phyloP scores from a whole-genome alignment of 2,888 invertebrate species.

The Eupithecia inturbata region DNA sequence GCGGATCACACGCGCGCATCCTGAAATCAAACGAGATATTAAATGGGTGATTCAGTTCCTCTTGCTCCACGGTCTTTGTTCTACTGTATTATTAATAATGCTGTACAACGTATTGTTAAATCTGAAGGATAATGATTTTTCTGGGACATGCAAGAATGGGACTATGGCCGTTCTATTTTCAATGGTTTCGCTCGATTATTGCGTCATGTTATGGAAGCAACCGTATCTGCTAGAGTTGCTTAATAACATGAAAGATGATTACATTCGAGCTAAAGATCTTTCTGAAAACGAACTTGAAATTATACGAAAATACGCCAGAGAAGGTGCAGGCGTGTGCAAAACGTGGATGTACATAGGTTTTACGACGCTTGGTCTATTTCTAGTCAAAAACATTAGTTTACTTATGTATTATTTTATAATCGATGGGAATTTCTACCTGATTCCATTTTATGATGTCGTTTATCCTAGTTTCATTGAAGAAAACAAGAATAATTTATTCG shows the following conservation, averaged over 20 bases:
- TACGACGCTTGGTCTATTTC: not conserved
- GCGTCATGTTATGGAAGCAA: conserved; percentile 19
- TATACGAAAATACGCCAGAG: conserved; percentile 14
- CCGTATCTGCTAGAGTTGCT: conserved; percentile 16
- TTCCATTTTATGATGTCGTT: conserved; percentile 30
- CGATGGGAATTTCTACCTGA: conserved; percentile 24
- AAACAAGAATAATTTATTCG: conserved; percentile 18
- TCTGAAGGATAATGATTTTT: conserved; percentile 17
- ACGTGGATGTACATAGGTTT: conserved; percentile 14
- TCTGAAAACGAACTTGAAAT: conserved; percentile 16
- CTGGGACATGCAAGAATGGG: conserved; percentile 25
- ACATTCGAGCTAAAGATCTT: conserved; percentile 9
- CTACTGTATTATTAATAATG: conserved; percentile 2
- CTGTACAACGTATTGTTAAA: conserved; percentile 21
- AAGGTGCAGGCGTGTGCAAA: conserved; percentile 11
- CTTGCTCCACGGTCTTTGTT: not conserved
- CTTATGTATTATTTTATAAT: conserved; percentile 25
- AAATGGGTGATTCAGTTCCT: conserved; percentile 13
- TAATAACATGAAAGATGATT: conserved; percentile 26
- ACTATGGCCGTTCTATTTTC: conserved; percentile 21
- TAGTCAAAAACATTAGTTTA: conserved; percentile 22
- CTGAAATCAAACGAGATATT: conserved; percentile 10
- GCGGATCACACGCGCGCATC: conserved; percentile 13
- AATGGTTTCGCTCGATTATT: conserved; percentile 21
- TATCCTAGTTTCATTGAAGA: conserved; percentile 36